Base-by-base conservation (phyloP, 2,797 vertebrate genomes). In the Pteropus rufus region DNA sequence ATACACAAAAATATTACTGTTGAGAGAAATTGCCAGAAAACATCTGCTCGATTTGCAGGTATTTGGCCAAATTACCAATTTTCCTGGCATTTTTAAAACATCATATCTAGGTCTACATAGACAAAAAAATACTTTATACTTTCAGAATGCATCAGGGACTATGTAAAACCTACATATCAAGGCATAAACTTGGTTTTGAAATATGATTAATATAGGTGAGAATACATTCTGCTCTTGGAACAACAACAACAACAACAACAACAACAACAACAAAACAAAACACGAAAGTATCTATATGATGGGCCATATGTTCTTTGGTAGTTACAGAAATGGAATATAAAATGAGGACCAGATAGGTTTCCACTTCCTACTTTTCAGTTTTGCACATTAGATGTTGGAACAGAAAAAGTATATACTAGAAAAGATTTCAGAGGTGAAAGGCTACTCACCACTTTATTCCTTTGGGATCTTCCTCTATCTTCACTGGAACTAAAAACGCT, bases 111-210 rank as follows among this genome's bases (percentile, higher is more conserved):
- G 15, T 84, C 4, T 31, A 39, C 36, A 16, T 36, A 72, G n/a
- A 81, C 21, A 41, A 44, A 75, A 44, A 12, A 93, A 75, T 75
- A 62, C 3, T 80, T 2, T 79, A 10, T 93, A 16, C 52, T 84
- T 96, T 91, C 24, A 75, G 29, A 95, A 67, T 79, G 15, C n/a
- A 83, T 84, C 6, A 88, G n/a, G 26, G 26, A 19, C 31, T 86
- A 58, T 64, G 64, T 89, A 82, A 81, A 96, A 89, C n/a, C 23
- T 93, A 46, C 16, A 41, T 52, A 85, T 93, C 18, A 88, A 84
- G 75, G 52, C 34, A 81, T 82, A 70, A 73, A 44, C 34, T 93
- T 97, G 11, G 80, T 84, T 94, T 95, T 73, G 34, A 92, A 93
- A 69, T 94, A 83, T 89, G 41, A 89, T 91, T 77, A 64, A 60